Base-by-base conservation (phyloP, 2,888 invertebrate species). In the Girardia tigrina region DNA sequence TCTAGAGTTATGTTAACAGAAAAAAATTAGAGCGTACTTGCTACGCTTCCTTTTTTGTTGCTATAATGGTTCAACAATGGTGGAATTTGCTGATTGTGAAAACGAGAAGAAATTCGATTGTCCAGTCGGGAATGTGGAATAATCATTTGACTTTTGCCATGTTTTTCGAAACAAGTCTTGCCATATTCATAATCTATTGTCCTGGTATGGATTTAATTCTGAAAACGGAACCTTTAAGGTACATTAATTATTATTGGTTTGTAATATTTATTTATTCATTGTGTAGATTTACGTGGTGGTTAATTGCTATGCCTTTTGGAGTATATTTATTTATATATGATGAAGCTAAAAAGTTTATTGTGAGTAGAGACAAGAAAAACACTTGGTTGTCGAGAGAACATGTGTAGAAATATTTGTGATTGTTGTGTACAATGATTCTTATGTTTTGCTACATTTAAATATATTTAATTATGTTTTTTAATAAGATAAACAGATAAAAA, bases 31-130 rank as follows among this genome's bases (percentile, higher is more conserved):
- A 95, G 86, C 94, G 90, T 86, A 95, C 95, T 78, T 94, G 94
- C 87, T 94, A 95, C 87, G 94, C 95, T 79, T 93, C 94, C 79
- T 95, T 95, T 90, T 95, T 95, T 87, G 91, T 92, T 29, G 91
- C 94, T 79, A 94, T 95, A 87, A 94, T 94, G 76, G 90, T 94
- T 80, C 94, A 94, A 81, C 94, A 94, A 84, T 95, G 94, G 94
- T 92, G 94, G 80, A 94, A 95, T 88, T 88, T 95, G 88, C 92
- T 94, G 86, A 91, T 95, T 84, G 94, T 94, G 87, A 95, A 95
- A 88, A 95, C 94, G 81, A 90, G 94, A 82, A 90, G 94, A 84
- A 93, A 94, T 86, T 94, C 94, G 77, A 90, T 95, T 85, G 86
- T 94, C 81, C 94, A 94, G 85, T 94, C 95, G 86, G 94, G 94